Base-by-base conservation (phyloP, 2,797 vertebrate species). In the Steatocranus sp. region DNA sequence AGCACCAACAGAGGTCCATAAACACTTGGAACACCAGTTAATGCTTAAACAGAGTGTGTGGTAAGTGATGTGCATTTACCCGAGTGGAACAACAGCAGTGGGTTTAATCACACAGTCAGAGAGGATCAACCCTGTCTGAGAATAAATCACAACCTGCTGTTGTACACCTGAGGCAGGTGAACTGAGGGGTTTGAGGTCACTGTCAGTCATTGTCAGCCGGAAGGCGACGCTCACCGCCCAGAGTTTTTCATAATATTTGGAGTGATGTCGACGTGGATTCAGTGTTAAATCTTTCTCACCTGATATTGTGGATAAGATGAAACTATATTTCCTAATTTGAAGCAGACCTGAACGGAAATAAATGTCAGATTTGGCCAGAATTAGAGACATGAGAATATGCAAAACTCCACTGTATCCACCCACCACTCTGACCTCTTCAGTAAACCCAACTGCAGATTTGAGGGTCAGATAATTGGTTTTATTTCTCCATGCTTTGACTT, bases 201-300 rank as follows among this genome's bases (percentile, higher is more conserved):
- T 25, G 36, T 11, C 38, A 38, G 23, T 10, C 8, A 3, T 10
- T 0, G 20, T 27, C 63, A 43, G 38, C 38, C 17, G 38, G 38
- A 68, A 43, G 63, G 9, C 0, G 4, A 43, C 1, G 15, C 0
- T 66, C 34, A 23, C n/a, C 4, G 4, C 6, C 6, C 8, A 27
- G 23, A 25, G 30, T 7, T n/a, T 61, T 61, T 61, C 30, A 34
- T 30, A 61, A n/a, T n/a, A 32, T 61, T 61, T 34, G 30, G 17
- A 34, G 23, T 17, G 38, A 68, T 25, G 63, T 41, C 6, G 5
- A 66, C 12, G 5, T 66, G 36, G 61, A 23, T 68, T 68, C 38
- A 27, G 23, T 70, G 23, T 11, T 18, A 18, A 70, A 46, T 17
- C 38, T 11, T 43, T 46, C 38, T 46, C 66, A 0, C 23, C 66